A percentile compares a stretch with the other conserved stretches of the same genome.
Evolutionary conservation across 2,113 vertebrate genomes (phyloP).

Genomic region (Bagarius yarrelli): DNA sequence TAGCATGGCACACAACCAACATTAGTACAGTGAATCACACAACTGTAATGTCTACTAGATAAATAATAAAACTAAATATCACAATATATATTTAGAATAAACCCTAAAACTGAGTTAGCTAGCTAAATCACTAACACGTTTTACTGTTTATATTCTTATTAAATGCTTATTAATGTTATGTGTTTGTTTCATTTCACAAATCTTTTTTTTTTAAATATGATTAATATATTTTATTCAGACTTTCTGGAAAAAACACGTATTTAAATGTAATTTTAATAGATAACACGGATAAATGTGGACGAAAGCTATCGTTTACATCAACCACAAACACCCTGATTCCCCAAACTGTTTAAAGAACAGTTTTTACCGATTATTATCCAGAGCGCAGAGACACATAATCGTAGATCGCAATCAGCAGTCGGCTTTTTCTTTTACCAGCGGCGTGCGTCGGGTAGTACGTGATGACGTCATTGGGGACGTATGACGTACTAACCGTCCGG

Average conservation of each 20-base stretch:
- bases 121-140: not conserved
- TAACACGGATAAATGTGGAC: not conserved
- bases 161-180: not conserved
- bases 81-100: not conserved
- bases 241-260: not conserved
- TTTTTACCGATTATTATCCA: no score
- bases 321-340: not conserved
- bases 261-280: not conserved
- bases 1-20: no score
- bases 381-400: not conserved
- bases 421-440: not conserved
- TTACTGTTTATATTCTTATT: not conserved
- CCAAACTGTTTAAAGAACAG: conserved; percentile 6
- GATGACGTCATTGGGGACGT: conserved; percentile 35
- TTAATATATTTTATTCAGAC: not conserved
- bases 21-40: no score
- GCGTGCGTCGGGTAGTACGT: conserved; percentile 41
- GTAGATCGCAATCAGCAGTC: not conserved
- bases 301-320: not conserved
- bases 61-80: not conserved
- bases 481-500: conserved; percentile 65
- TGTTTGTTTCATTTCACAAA: not conserved
- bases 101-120: not conserved
- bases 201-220: not conserved
- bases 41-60: not conserved